Evolutionary conservation across 2,888 invertebrate species (phyloP), one percentile per base, ranked within the genome.

Genomic region (Megamerina dolium): DNA sequence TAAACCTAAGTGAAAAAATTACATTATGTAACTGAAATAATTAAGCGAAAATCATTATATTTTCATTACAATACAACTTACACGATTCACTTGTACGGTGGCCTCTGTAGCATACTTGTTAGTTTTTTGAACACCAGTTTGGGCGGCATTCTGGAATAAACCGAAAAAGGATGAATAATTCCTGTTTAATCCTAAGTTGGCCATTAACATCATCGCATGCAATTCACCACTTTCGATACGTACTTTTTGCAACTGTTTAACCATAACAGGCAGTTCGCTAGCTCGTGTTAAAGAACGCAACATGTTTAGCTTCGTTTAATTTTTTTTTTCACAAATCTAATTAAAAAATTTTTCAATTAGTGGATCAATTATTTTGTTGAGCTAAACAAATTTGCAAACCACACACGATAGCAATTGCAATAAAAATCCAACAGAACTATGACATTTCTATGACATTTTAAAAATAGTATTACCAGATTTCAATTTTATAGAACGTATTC

Each of bases 71-170:
- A n/a, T n/a, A n/a, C 14, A 23, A 50, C 70, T 68, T 56, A 72
- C 72, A 55, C 70, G 69, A 53, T 65, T 60, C 52, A 68, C 66
- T 57, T 70, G 63, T 37, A 70, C 62, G 37, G 68, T 66, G 23
- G 69, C 72, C 54, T 71, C 71, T 46, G 72, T 72, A 59, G 72
- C 71, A 66, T 67, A 72, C 60, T 64, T 67, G 45, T 68, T 70
- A 41, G 60, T 59, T 53, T 65, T 64, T 43, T 66, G 59, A 46
- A 55, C 59, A 51, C 60, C 62, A 48, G 61, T 53, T 51, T 59
- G 50, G 54, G 60, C 63, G 51, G 60, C 59, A 56, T 55, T 64
- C 68, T 68, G 66, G 62, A 64, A 68, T 51, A 65, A 59, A 68
- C 62, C 63, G 60, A 66, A 66, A 65, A 64, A 63, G 58, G 64